A percentile compares a stretch with the other conserved stretches of the same genome.
Evolutionary conservation across 2,888 invertebrate genomes (phyloP).

Genomic region (Dynastes tityus): DNA sequence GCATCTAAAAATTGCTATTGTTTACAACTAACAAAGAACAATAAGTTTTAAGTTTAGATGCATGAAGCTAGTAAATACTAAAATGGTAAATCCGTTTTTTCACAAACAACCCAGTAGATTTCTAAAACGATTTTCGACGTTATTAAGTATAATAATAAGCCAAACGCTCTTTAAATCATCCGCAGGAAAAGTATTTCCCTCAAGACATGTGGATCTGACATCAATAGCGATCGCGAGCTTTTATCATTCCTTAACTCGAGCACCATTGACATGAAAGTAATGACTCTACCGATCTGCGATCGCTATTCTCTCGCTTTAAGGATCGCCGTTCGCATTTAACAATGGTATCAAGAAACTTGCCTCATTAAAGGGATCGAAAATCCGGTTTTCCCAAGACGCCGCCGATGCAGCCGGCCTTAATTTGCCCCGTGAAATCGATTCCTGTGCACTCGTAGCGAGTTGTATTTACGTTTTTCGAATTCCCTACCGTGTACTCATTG

Average conservation of each 20-base stretch:
- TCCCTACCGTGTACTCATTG: constrained; percentile 1
- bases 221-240: constrained; percentile 33
- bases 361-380: constrained; percentile 32
- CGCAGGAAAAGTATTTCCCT: neutral
- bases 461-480: neutral
- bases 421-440: constrained; percentile 39
- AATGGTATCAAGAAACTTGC: constrained; percentile 40
- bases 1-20: too few species aligned
- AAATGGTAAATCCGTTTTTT: too few species aligned
- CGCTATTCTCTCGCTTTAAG: constrained; percentile 28
- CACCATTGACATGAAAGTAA: constrained; percentile 33
- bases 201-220: constrained; percentile 40
- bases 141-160: too few species aligned
- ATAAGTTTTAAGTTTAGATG: neutral
- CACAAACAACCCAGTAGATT: too few species aligned
- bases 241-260: constrained; percentile 33
- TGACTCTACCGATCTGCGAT: constrained; percentile 25
- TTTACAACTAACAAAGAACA: neutral
- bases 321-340: constrained; percentile 25
- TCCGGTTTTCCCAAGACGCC: constrained; percentile 26
- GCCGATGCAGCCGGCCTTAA: constrained; percentile 18
- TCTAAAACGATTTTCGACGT: too few species aligned
- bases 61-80: too few species aligned
- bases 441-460: constrained; percentile 21
- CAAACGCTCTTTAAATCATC: neutral